Conservation (phyloP, 2,797 vertebrate species). For the Sibirionetta formosa region DNA sequence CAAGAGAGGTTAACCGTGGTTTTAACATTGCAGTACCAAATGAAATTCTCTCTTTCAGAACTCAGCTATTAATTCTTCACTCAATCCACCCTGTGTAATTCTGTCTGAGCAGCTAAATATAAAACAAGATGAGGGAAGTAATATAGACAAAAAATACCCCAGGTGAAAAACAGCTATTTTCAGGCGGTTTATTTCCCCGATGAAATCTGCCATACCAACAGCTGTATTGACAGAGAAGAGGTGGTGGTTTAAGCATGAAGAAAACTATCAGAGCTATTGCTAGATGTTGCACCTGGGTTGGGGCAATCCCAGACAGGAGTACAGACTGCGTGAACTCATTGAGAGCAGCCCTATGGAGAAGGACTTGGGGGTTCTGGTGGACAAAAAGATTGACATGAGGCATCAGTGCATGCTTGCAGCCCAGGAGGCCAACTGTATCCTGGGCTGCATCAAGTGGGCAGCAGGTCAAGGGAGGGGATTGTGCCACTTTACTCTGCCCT, state of each 20-base stretch:
- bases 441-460: no score
- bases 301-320: no score
- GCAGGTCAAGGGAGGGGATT: no score
- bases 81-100: not conserved
- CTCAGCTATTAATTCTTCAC: conserved; percentile 28
- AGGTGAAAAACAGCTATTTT: conserved; percentile 3
- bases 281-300: no score
- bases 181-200: not conserved
- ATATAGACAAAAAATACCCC: conserved; percentile 27
- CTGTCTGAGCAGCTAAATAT: conserved; percentile 20
- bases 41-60: not conserved
- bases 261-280: not conserved
- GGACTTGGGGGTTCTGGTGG: no score
- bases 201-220: not conserved
- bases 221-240: not conserved
- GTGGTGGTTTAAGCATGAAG: not conserved
- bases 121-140: not conserved
- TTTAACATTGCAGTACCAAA: conserved; percentile 30
- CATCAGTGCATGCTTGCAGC: no score
- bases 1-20: not conserved
- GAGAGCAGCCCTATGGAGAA: no score
- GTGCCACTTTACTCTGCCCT: no score
- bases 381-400: no score
- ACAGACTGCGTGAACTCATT: no score
- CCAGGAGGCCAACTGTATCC: no score